phyloP scores from a whole-genome alignment of 1,140 invertebrate species.

The Drosophila athabasca region DNA sequence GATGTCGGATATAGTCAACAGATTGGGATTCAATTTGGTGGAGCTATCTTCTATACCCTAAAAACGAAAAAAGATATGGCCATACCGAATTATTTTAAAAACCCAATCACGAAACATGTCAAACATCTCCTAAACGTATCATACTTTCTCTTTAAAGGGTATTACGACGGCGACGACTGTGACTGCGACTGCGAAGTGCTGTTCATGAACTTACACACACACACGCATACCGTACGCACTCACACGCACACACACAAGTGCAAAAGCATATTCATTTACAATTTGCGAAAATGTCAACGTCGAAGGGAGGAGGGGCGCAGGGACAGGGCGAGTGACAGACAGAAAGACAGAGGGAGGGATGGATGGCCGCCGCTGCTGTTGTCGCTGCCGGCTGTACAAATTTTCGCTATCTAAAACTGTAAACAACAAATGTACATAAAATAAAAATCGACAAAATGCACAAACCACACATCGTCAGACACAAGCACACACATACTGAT shows the following conservation, averaged over 20 bases:
- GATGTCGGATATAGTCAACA: no score
- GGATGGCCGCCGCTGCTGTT: conserved; percentile 36
- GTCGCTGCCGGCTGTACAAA: conserved; percentile 68
- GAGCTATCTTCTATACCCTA: no score
- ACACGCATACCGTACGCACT: conserved; percentile 8
- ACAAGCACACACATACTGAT: conserved; percentile 36
- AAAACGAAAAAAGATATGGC: no score
- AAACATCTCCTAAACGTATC: no score
- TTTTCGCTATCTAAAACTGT: conserved; percentile 80
- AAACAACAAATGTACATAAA: conserved; percentile 82
- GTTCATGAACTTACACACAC: conserved; percentile 67
- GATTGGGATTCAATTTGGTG: no score
- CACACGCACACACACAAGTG: conserved; percentile 27
- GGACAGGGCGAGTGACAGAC: no score
- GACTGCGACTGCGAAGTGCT: conserved; percentile 57
- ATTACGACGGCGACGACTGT: conserved; percentile 42
- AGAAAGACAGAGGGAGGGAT: conserved; percentile 8
- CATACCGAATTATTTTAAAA: no score
- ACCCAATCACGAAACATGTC: no score
- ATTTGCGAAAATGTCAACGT: conserved; percentile 79
- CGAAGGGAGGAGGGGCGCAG: conserved; percentile 1
- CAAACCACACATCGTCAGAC: conserved; percentile 21
- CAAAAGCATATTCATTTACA: conserved; percentile 74
- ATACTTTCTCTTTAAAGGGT: no score
- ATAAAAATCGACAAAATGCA: conserved; percentile 77